Base-by-base conservation (phyloP, 1,140 invertebrate species). In the Procambarus virginalis region DNA sequence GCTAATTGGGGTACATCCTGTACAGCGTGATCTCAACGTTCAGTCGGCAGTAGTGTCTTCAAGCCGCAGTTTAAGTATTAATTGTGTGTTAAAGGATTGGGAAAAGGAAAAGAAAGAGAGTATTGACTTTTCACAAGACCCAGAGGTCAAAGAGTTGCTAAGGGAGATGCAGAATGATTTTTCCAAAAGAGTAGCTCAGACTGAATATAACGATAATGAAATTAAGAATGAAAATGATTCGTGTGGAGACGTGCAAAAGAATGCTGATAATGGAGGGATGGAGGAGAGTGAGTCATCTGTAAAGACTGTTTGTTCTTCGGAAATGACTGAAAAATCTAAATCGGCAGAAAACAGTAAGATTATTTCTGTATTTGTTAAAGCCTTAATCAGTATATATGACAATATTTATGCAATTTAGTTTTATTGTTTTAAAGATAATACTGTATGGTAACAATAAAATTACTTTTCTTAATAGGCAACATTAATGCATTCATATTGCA, bases 111-210 rank as follows among this genome's bases (percentile, higher is more conserved):
- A 73, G 22, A 73, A 2, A 8, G 68, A 34, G 6, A 20, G 3
- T 64, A 10, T 73, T 3, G 60, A 68, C 14, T 82, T 48, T 68
- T 49, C 80, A 9, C 48, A 64, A 46, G 80, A 82, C n/a, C 80
- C 80, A 4, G 34, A 82, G 80, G 80, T 82, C 34, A 68, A 68
- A 51, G 58, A 82, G 22, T 82, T 58, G 80, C 2, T 82, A 22
- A 82, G 46, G 58, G 80, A 82, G 22, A 45, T 82, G 58, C 80
- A 82, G 5, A 46, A 46, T 45, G 80, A 82, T n/a, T 68, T 82
- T 64, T 14, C 80, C 46, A 55, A 78, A 49, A 46, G n/a, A 78
- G 10, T 8, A 17, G 17, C 34, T 48, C 6, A 68, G 10, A 60
- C 34, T 55, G 46, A 49, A 34, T 55, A 48, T 34, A 6, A 73